Evolutionary conservation across 2,888 invertebrate genomes (phyloP).

Genomic region (Vannuccia rotundouncinata): DNA sequence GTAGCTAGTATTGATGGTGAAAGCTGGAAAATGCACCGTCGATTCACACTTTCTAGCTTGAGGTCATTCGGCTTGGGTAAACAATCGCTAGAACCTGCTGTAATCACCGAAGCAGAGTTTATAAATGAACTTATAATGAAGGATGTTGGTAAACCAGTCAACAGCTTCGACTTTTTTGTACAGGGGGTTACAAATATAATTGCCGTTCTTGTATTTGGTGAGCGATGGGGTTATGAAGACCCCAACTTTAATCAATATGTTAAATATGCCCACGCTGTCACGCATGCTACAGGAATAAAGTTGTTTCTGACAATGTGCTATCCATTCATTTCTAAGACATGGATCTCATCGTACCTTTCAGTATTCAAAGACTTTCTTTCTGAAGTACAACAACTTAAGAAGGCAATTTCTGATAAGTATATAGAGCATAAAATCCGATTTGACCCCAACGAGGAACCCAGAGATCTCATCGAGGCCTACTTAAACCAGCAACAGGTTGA

Average conservation of each 20-base stretch:
- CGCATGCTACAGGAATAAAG: not conserved
- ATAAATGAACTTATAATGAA: not conserved
- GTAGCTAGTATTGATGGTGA: not conserved
- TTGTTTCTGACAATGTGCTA: not conserved
- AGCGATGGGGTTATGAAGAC: conserved; percentile 16
- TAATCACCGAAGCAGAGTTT: not conserved
- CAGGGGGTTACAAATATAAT: not conserved
- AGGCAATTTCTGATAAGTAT: not conserved
- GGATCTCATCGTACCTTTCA: not conserved
- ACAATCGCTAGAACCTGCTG: not conserved
- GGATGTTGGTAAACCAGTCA: not conserved
- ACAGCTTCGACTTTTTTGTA: not conserved
- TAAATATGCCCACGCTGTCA: not conserved
- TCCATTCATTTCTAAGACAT: not conserved
- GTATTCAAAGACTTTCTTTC: not conserved
- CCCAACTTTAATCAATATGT: not conserved
- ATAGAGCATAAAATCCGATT: not conserved
- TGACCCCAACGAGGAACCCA: not conserved
- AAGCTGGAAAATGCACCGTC: not conserved
- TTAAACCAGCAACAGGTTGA: not conserved
- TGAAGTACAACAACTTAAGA: not conserved
- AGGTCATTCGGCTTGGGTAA: not conserved
- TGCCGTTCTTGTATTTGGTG: not conserved
- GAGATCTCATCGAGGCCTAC: not conserved
- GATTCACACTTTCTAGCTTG: not conserved